phyloP scores from a whole-genome alignment of 1,140 invertebrate genomes.

The Drosophila sechellia region DNA sequence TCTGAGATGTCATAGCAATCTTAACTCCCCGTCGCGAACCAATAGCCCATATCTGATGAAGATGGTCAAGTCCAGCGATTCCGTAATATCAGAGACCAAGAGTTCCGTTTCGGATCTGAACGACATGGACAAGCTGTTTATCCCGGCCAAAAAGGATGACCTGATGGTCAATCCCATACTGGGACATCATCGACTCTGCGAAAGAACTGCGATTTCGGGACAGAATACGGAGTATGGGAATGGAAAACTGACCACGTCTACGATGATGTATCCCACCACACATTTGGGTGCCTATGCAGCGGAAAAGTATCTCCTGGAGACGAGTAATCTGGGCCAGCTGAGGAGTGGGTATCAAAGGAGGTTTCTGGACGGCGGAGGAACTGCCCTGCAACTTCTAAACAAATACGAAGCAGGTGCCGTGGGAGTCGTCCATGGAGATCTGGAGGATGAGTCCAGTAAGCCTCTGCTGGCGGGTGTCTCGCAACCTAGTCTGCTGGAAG shows the following conservation, averaged over 20 bases:
- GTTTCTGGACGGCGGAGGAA: slow-evolving; percentile 76
- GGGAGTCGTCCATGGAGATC: slow-evolving; percentile 25
- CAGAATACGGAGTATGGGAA: slow-evolving; percentile 33
- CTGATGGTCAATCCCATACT: slow-evolving; percentile 86
- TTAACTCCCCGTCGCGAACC: slow-evolving; percentile 82
- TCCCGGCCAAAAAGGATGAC: slow-evolving; percentile 82
- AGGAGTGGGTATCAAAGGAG: slow-evolving; percentile 63
- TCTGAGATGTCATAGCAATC: slow-evolving; percentile 85
- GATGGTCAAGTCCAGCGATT: slow-evolving; percentile 83
- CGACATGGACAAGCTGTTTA: slow-evolving; percentile 82
- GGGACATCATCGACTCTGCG: slow-evolving; percentile 87
- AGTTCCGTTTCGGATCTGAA: slow-evolving; percentile 83
- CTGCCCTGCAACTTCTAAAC: slow-evolving; percentile 65
- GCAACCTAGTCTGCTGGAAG: slow-evolving; percentile 55
- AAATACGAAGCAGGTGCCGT: slow-evolving; percentile 30
- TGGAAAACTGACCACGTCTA: slow-evolving; percentile 59
- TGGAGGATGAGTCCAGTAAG: slow-evolving; percentile 73
- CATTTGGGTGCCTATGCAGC: slow-evolving; percentile 70
- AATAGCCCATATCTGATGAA: slow-evolving; percentile 84
- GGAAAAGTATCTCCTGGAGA: slow-evolving; percentile 75
- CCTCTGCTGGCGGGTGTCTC: slow-evolving; percentile 61
- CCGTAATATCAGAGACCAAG: slow-evolving; percentile 83
- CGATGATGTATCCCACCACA: slow-evolving; percentile 74
- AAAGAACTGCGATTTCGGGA: slow-evolving; percentile 61
- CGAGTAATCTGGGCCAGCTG: slow-evolving; percentile 67